Conservation (phyloP, 1,140 invertebrate species). For the Helicoverpa zea region DNA sequence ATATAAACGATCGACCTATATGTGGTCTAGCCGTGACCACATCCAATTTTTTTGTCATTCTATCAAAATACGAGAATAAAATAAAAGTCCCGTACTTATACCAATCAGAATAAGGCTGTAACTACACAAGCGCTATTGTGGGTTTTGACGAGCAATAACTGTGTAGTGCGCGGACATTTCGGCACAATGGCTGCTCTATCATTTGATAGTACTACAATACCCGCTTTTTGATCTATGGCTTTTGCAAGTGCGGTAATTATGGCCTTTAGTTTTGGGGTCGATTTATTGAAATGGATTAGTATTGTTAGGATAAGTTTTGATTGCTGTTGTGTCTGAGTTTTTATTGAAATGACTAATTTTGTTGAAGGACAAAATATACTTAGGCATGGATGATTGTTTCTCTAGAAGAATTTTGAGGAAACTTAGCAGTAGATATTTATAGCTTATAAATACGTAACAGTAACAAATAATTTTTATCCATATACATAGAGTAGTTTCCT, state of each 20-base stretch:
- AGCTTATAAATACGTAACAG: too few relatives aligned
- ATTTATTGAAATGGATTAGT: not conserved
- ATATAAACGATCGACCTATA: too few relatives aligned
- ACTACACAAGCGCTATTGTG: conserved; percentile 51
- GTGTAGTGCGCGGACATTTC: conserved; percentile 50
- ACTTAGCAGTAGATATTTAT: too few relatives aligned
- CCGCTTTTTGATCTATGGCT: conserved; percentile 29
- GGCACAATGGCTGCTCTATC: conserved; percentile 50
- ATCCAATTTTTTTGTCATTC: too few relatives aligned
- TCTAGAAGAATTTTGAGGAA: too few relatives aligned
- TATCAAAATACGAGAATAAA: not conserved
- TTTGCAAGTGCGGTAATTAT: conserved; percentile 17
- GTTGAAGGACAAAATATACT: too few relatives aligned
- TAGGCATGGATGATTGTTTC: too few relatives aligned
- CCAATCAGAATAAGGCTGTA: conserved; percentile 45
- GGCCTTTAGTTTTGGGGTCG: not conserved
- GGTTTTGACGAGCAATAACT: conserved; percentile 57
- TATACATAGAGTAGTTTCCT: too few relatives aligned
- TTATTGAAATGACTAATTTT: too few relatives aligned
- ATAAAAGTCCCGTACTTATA: not conserved
- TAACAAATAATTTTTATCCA: too few relatives aligned
- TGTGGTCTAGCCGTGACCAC: too few relatives aligned
- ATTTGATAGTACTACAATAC: conserved; percentile 32
- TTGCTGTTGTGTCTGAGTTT: too few relatives aligned
- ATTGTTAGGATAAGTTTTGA: not conserved